These are phyloP conservation scores for Narcine bancroftii DNA, from an alignment of 2,113 vertebrate species.

Conservation along the genomic window DNA sequence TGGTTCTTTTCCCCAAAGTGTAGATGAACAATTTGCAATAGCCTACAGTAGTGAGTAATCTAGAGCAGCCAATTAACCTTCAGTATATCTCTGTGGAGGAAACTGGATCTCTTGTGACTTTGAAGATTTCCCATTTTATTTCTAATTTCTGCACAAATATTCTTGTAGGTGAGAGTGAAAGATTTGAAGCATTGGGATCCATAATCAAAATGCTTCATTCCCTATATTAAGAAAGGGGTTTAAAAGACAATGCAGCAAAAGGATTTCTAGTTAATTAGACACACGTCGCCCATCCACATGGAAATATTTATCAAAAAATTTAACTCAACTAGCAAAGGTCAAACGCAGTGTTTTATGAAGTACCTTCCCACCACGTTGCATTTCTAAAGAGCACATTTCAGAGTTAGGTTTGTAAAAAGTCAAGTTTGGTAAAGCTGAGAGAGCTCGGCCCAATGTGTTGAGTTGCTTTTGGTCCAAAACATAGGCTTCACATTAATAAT, in stretches of 20 bases:
- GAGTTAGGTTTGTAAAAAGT: not conserved
- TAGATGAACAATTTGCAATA: too few species aligned
- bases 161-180: not conserved
- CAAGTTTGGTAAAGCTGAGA: not conserved
- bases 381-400: constrained; percentile 6
- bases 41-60: too few species aligned
- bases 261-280: not conserved
- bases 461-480: not conserved
- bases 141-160: too few species aligned
- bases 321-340: not conserved
- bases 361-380: not conserved
- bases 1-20: too few species aligned
- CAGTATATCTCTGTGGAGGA: too few species aligned
- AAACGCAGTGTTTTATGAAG: not conserved
- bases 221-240: not conserved
- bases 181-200: not conserved
- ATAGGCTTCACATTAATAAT: not conserved
- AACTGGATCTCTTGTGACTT: too few species aligned
- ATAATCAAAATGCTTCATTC: not conserved
- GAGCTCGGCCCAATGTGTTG: not conserved
- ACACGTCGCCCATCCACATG: not conserved
- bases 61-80: too few species aligned
- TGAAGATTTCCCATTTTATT: too few species aligned
- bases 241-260: not conserved
- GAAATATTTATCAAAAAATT: not conserved